Percentiles rank a stretch among this genome's conserved stretches.
These are phyloP conservation scores for Sinocyclocheilus anshuiensis DNA, from an alignment of 2,113 vertebrate species.

Conservation along the genomic window DNA sequence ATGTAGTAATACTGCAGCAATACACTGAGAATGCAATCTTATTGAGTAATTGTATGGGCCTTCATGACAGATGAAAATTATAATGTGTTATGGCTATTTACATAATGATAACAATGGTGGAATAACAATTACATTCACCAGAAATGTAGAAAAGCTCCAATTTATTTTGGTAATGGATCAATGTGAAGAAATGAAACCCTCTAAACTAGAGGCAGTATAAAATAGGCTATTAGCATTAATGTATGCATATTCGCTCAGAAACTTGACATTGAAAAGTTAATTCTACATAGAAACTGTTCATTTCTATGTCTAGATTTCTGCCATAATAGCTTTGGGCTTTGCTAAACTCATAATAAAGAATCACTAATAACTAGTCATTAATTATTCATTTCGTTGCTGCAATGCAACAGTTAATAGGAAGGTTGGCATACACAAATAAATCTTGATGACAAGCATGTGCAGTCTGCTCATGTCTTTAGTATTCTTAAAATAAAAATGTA, in stretches of 20 bases:
- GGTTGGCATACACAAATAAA: neutral
- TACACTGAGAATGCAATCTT: neutral
- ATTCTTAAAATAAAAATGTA: neutral
- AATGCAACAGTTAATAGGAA: neutral
- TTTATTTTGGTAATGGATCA: neutral
- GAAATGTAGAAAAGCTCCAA: neutral
- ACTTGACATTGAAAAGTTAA: constrained; percentile 48
- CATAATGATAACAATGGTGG: neutral
- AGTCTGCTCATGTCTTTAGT: neutral
- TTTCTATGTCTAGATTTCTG: neutral
- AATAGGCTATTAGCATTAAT: constrained; percentile 69
- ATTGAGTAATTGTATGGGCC: neutral
- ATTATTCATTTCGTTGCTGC: constrained; percentile 26
- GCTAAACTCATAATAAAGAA: neutral
- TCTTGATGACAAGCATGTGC: neutral
- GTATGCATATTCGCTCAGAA: constrained; percentile 39
- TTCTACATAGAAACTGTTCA: constrained; percentile 29
- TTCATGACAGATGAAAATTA: neutral
- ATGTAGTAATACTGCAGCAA: too few species aligned
- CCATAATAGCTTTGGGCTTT: constrained; percentile 32
- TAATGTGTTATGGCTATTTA: constrained; percentile 2
- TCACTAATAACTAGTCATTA: constrained; percentile 2
- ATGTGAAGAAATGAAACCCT: neutral
- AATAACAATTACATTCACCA: constrained; percentile 13
- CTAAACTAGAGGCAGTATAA: constrained; percentile 28